A percentile compares a stretch with the other conserved stretches of the same genome.
Evolutionary conservation across 2,797 vertebrate genomes (phyloP).

Genomic region (Craterocephalus amniculus): DNA sequence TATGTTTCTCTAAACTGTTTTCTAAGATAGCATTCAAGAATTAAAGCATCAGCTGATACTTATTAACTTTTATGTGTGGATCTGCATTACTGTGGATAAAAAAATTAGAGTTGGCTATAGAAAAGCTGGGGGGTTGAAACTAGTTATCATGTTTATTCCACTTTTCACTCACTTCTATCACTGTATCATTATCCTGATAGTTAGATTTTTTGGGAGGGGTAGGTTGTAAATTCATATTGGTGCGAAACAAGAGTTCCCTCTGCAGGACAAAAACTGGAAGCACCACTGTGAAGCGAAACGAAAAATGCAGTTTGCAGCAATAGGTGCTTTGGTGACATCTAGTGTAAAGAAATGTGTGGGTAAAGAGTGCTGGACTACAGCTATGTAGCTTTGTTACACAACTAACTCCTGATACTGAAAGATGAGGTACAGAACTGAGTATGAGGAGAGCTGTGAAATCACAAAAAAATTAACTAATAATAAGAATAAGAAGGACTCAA

Average conservation of each 20-base stretch:
- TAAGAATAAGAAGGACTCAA: too few species aligned
- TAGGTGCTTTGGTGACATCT: slow-evolving; percentile 21
- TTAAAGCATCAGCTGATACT: not conserved
- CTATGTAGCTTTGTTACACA: too few species aligned
- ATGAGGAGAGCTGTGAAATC: not conserved
- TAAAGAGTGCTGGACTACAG: not conserved
- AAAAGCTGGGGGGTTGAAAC: not conserved
- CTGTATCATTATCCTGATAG: not conserved
- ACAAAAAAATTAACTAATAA: not conserved
- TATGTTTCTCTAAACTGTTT: not conserved
- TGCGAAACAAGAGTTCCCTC: slow-evolving; percentile 49
- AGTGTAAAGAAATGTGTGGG: not conserved
- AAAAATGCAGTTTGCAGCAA: not conserved
- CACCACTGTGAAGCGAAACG: not conserved
- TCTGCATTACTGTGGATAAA: too few species aligned
- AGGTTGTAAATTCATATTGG: not conserved
- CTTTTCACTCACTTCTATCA: not conserved
- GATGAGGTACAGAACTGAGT: not conserved
- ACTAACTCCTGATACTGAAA: not conserved
- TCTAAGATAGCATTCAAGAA: not conserved
- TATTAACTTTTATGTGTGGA: not conserved
- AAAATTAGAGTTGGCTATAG: too few species aligned
- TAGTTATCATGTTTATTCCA: not conserved
- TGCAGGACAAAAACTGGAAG: slow-evolving; percentile 47
- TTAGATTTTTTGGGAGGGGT: not conserved